Percentiles rank a stretch among this genome's conserved stretches.
phyloP scores from a whole-genome alignment of 2,113 vertebrate species.

The Pycnonotus jocosus region DNA sequence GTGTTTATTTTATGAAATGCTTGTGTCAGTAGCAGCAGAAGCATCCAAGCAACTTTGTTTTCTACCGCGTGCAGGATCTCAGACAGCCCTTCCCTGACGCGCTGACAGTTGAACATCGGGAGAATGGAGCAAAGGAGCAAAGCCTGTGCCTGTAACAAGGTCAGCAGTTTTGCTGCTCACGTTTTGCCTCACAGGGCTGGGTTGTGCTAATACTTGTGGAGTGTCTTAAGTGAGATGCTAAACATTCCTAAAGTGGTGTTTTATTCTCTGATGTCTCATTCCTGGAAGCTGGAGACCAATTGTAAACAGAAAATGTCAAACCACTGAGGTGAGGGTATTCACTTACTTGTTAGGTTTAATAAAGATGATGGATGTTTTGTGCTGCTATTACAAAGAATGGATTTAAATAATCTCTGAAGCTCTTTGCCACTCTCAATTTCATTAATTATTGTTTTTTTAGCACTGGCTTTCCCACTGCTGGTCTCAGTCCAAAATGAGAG shows the following conservation, averaged over 20 bases:
- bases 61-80: neutral
- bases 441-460: neutral
- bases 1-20: neutral
- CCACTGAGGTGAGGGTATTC: neutral
- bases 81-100: neutral
- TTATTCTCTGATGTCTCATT: neutral
- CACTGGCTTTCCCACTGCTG: neutral
- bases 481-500: neutral
- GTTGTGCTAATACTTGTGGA: neutral
- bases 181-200: neutral
- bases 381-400: neutral
- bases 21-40: neutral
- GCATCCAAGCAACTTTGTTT: neutral
- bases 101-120: neutral
- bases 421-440: neutral
- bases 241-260: neutral
- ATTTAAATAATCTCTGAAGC: neutral
- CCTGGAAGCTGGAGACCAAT: neutral
- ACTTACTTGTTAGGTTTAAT: neutral
- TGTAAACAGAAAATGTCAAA: neutral
- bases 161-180: neutral
- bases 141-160: neutral
- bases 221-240: neutral
- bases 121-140: neutral
- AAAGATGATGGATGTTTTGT: fast-evolving